phyloP scores from a whole-genome alignment of 1,140 invertebrate species.

The Plutomurus gul region DNA sequence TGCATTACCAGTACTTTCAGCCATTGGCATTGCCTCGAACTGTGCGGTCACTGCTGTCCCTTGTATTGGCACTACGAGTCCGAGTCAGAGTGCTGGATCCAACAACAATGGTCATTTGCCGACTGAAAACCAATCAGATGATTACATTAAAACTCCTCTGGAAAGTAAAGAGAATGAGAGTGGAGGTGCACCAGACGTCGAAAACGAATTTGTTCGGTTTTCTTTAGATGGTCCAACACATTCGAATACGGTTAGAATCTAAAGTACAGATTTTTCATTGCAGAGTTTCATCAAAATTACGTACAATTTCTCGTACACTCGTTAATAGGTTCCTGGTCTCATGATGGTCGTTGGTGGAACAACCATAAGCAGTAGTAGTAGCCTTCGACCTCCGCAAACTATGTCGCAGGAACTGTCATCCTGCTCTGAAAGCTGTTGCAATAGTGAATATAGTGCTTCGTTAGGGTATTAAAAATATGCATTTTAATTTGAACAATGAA shows the following conservation, averaged over 20 bases:
- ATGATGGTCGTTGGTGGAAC: slow-evolving; percentile 21
- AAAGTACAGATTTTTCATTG: background rate
- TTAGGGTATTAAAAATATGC: no score
- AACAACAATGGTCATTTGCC: background rate
- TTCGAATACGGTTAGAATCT: background rate
- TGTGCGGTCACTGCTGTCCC: background rate
- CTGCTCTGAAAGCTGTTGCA: slow-evolving; percentile 46
- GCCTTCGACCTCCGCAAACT: background rate
- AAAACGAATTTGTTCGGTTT: background rate
- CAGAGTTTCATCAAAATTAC: no score
- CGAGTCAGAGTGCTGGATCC: slow-evolving; percentile 43
- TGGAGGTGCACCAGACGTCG: background rate
- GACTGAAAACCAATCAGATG: background rate
- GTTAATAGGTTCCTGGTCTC: background rate
- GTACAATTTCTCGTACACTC: background rate
- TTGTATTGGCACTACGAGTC: slow-evolving; percentile 41
- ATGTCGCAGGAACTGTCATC: slow-evolving; percentile 34
- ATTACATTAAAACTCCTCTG: background rate
- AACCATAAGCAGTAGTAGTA: background rate
- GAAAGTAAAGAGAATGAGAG: background rate
- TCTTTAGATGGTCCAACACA: background rate
- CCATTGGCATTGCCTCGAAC: background rate
- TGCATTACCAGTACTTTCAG: background rate
- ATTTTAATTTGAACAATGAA: no score
- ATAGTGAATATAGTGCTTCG: slow-evolving; percentile 43